Evolutionary conservation across 2,797 vertebrate genomes (phyloP), one percentile per base, ranked within the genome.

Genomic region (Morus bassanus): DNA sequence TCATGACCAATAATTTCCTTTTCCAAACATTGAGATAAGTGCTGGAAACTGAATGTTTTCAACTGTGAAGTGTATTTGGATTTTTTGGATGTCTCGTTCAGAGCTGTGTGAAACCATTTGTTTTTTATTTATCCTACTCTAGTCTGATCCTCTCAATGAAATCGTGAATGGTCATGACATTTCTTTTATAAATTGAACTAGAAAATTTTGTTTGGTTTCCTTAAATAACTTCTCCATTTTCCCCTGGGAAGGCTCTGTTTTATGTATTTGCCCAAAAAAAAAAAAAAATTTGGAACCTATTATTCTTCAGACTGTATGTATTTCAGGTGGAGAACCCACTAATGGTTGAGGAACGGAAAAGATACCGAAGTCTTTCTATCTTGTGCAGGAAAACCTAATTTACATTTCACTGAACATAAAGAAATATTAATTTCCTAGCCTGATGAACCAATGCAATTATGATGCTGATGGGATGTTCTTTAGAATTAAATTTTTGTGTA

Each of bases 1-100:
- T 91, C 27, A 69, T 92, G 95, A 91, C 85, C 81, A 72, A 18
- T 85, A 74, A 91, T 89, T 95, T 97, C 87, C 91, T 93, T 94
- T 95, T 94, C 54, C 39, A 81, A 95, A 88, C 77, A 86, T 73
- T 92, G 83, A 37, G 78, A 28, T 93, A 92, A 96, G 82, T 95
- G 65, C 63, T 51, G 25, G 51, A 86, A 94, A 84, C 63, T 48
- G 43, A 84, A 80, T 90, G 25, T 76, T 94, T 92, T 91, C 57
- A 65, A 18, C 41, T 91, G 76, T 60, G 41, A 85, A 88, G 18
- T 74, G 11, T 67, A 33, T 70, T 94, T 79, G 84, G 19, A 70
- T 69, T 87, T 95, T 91, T 93, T 50, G 25, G 31, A 19, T 93
- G 46, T 76, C 59, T 95, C 51, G 10, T 87, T 87, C 39, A 69